Conservation (phyloP, 2,113 vertebrate species). For the Paratilapia polleni region DNA sequence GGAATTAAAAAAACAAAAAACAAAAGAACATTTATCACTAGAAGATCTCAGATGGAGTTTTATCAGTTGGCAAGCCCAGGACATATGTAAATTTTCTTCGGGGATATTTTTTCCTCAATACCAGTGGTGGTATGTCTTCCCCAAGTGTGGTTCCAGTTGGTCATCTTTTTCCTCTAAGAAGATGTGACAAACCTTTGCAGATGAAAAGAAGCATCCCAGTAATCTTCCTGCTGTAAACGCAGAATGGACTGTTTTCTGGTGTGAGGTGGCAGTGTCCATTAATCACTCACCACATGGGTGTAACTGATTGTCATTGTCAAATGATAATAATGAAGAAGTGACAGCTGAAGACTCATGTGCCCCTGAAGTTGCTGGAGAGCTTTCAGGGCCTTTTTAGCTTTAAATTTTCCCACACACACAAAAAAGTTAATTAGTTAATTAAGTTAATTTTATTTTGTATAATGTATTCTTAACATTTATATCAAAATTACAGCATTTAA, state of each 20-base stretch:
- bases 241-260: neutral
- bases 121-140: too few relatives aligned
- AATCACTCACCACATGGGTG: neutral
- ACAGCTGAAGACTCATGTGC: neutral
- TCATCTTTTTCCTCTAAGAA: neutral
- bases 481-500: too few relatives aligned
- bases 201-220: neutral
- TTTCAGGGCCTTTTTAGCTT: too few relatives aligned
- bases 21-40: neutral
- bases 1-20: neutral
- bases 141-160: slow-evolving; percentile 8
- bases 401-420: too few relatives aligned
- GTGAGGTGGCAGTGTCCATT: neutral
- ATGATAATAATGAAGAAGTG: neutral
- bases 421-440: neutral
- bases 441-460: neutral
- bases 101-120: neutral
- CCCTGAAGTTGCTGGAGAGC: too few relatives aligned
- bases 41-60: neutral
- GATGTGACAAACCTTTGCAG: neutral
- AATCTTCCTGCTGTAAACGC: neutral
- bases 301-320: neutral
- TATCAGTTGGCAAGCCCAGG: neutral
- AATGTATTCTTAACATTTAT: too few relatives aligned
- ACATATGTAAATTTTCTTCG: neutral